Conservation (phyloP, 2,888 invertebrate species). For the Lottia scabra region DNA sequence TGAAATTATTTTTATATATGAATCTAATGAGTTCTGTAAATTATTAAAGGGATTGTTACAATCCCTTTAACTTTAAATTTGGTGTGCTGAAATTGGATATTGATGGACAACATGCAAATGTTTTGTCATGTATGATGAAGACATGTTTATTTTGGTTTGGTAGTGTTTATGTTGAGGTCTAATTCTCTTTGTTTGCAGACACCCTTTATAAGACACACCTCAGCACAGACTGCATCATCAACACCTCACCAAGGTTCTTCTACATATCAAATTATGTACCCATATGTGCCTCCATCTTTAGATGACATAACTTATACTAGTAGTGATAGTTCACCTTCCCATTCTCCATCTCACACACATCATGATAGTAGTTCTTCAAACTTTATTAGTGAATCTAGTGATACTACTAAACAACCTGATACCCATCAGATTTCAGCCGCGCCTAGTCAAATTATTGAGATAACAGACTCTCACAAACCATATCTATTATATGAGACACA, state of each 20-base stretch:
- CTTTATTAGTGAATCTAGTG: neutral
- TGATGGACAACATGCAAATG: too few relatives aligned
- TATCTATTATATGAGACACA: conserved; percentile 39
- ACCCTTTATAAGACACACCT: conserved; percentile 13
- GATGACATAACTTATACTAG: conserved; percentile 29
- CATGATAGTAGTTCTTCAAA: conserved; percentile 6
- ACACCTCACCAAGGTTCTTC: conserved; percentile 10
- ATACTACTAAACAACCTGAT: neutral
- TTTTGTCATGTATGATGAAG: too few relatives aligned
- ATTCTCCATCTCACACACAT: neutral
- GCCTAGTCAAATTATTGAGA: neutral
- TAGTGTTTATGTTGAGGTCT: neutral
- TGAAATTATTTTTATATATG: too few relatives aligned
- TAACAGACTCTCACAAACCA: conserved; percentile 6
- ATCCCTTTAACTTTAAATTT: too few relatives aligned
- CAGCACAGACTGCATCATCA: neutral
- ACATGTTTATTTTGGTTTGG: too few relatives aligned
- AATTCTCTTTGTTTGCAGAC: conserved; percentile 32
- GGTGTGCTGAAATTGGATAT: too few relatives aligned
- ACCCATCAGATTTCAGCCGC: neutral
- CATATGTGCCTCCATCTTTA: conserved; percentile 41
- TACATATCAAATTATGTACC: conserved; percentile 37
- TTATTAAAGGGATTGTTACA: too few relatives aligned
- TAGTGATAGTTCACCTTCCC: neutral
- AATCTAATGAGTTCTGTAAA: too few relatives aligned